These are phyloP conservation scores for Sciurus carolinensis DNA, from an alignment of 2,797 vertebrate genomes.

Conservation along the genomic window DNA sequence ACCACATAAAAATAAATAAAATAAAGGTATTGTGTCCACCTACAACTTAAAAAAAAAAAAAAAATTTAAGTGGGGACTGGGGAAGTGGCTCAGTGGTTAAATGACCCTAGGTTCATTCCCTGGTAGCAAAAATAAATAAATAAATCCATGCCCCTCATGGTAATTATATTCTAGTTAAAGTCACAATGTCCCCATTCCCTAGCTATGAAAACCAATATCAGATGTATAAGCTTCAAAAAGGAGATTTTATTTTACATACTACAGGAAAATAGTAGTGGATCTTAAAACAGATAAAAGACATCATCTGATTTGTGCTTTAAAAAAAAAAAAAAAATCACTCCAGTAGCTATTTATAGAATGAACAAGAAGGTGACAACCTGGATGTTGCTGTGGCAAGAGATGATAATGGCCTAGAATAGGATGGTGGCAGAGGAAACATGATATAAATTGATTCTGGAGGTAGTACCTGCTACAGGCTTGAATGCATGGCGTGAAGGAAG, in stretches of 20 bases:
- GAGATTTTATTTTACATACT: neutral
- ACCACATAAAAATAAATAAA: no score
- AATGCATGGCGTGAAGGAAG: neutral
- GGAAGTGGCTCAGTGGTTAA: no score
- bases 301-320: slow-evolving; percentile 14
- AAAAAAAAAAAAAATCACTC: slow-evolving; percentile 23
- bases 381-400: neutral
- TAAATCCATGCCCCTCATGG: neutral
- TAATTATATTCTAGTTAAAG: slow-evolving; percentile 42
- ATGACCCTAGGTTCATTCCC: no score
- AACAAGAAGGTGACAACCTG: neutral
- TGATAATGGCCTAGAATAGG: neutral
- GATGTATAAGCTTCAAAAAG: neutral
- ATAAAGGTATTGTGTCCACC: no score
- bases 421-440: neutral
- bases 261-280: neutral
- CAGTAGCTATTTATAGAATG: neutral
- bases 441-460: neutral
- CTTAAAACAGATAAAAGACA: slow-evolving; percentile 24
- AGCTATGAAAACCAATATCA: slow-evolving; percentile 44
- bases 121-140: no score
- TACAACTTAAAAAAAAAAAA: no score
- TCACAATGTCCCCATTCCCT: neutral
- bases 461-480: neutral
- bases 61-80: no score